Percentiles rank a stretch among this genome's conserved stretches.
Conservation (phyloP, 1,140 invertebrate genomes). For the Berghia stephanieae region DNA sequence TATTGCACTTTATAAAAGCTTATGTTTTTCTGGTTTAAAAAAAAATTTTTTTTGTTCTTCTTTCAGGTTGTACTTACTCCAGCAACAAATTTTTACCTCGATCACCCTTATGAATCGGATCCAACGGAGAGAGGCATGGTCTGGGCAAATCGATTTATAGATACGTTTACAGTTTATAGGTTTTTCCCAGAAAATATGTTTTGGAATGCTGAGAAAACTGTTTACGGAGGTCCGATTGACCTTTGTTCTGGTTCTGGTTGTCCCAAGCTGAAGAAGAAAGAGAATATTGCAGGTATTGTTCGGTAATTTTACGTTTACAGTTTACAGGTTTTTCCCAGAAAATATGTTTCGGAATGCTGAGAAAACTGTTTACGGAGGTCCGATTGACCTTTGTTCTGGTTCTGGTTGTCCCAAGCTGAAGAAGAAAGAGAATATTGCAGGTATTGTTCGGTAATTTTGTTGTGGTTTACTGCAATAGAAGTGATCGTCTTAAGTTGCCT, state of each 20-base stretch:
- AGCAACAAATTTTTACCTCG: constrained; percentile 61
- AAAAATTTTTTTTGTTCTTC: neutral
- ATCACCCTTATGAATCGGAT: constrained; percentile 62
- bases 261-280: neutral
- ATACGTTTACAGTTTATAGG: constrained; percentile 49
- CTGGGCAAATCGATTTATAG: constrained; percentile 55
- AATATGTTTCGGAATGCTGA: constrained; percentile 56
- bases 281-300: constrained; percentile 25
- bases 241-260: neutral
- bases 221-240: neutral
- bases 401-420: neutral
- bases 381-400: neutral
- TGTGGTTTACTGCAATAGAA: too few species aligned
- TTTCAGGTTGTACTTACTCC: constrained; percentile 53
- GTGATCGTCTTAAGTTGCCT: too few species aligned
- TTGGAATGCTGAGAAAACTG: constrained; percentile 45
- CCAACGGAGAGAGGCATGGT: constrained; percentile 58
- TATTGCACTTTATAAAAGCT: too few species aligned
- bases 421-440: neutral
- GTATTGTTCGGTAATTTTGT: too few species aligned
- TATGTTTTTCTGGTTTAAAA: too few species aligned
- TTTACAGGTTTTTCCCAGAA: constrained; percentile 54
- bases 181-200: constrained; percentile 57
- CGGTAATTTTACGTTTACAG: constrained; percentile 46
- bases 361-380: neutral